Conservation (phyloP, 2,113 vertebrate species). For the Salvelinus fontinalis region DNA sequence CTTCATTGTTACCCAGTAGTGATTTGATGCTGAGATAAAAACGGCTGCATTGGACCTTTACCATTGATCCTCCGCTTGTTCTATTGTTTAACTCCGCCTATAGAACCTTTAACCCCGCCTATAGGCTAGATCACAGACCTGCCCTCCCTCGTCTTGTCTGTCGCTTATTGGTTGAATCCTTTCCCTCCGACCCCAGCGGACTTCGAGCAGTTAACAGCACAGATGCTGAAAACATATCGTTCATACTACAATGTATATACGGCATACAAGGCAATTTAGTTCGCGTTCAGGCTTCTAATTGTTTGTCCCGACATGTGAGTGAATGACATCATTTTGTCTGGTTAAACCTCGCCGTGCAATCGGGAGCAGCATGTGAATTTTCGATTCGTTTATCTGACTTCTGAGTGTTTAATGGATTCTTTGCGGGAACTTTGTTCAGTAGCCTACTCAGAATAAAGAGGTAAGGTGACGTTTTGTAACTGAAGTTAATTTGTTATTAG, state of each 20-base stretch:
- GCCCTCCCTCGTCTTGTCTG: constrained; percentile 67
- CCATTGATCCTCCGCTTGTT: too few species aligned
- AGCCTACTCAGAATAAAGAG: constrained; percentile 31
- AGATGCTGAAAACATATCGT: background rate
- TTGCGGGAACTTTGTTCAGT: constrained; percentile 29
- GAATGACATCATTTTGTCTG: background rate
- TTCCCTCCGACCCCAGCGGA: constrained; percentile 54
- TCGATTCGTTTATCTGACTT: background rate
- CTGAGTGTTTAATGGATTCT: constrained; percentile 51
- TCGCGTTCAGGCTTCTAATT: background rate
- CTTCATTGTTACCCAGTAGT: too few species aligned
- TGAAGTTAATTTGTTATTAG: background rate
- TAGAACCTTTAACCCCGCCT: constrained; percentile 28
- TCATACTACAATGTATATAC: background rate
- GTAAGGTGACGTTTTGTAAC: constrained; percentile 38
- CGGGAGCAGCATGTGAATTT: background rate
- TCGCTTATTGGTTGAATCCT: constrained; percentile 58
- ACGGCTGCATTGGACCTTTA: too few species aligned
- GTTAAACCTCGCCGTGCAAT: background rate
- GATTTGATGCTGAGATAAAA: too few species aligned
- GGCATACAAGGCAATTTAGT: background rate
- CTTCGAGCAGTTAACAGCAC: background rate
- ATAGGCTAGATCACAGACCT: constrained; percentile 50
- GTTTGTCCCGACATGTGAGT: too few species aligned
- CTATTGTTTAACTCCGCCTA: constrained; percentile 63